phyloP scores from a whole-genome alignment of 2,113 vertebrate species.

The Osmerus eperlanus region DNA sequence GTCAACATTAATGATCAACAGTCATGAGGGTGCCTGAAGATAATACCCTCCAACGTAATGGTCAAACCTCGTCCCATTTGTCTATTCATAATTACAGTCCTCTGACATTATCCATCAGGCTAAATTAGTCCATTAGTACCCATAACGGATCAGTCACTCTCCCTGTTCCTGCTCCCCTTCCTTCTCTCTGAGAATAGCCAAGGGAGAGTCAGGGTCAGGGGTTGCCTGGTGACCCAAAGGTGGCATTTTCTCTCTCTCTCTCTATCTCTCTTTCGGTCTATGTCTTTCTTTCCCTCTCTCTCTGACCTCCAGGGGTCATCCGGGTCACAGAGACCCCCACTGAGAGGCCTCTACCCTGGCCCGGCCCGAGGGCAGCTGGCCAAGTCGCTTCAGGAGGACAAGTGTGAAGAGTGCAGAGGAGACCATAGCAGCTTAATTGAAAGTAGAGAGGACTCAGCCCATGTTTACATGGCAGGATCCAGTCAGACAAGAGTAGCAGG shows the following conservation, averaged over 20 bases:
- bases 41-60: slow-evolving; percentile 2
- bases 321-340: slow-evolving; percentile 43
- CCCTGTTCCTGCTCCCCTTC: not conserved
- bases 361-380: slow-evolving; percentile 52
- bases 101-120: slow-evolving; percentile 31
- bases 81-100: slow-evolving; percentile 28
- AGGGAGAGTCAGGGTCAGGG: slow-evolving; percentile 33
- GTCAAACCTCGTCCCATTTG: slow-evolving; percentile 15
- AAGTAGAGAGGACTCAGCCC: not conserved
- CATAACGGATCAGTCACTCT: slow-evolving; percentile 41
- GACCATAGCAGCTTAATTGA: slow-evolving; percentile 10
- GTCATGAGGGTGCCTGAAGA: not conserved
- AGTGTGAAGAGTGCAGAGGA: slow-evolving; percentile 14
- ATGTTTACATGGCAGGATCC: not conserved
- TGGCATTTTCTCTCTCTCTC: slow-evolving; percentile 46
- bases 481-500: not conserved
- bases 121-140: slow-evolving; percentile 42
- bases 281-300: slow-evolving; percentile 53
- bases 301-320: slow-evolving; percentile 45
- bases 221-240: slow-evolving; percentile 42
- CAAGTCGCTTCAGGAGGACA: slow-evolving; percentile 42
- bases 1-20: not conserved
- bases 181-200: slow-evolving; percentile 55
- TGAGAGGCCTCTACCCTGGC: slow-evolving; percentile 17
- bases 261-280: slow-evolving; percentile 54